phyloP scores from a whole-genome alignment of 2,888 invertebrate genomes.

The Julus scanicus region DNA sequence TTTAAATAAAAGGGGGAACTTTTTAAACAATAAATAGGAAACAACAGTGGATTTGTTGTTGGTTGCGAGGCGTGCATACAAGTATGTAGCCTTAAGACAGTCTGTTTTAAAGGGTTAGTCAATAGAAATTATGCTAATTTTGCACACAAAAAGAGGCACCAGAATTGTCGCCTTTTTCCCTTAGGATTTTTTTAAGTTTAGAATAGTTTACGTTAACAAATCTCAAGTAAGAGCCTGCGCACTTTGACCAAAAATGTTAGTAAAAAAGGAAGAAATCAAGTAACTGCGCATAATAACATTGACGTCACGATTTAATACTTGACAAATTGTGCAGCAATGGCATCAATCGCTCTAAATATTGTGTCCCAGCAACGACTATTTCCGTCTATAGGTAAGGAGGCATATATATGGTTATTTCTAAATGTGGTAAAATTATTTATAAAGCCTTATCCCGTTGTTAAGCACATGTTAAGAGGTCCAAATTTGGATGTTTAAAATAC shows the following conservation, averaged over 20 bases:
- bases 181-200: neutral
- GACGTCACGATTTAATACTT: conserved; percentile 29
- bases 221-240: neutral
- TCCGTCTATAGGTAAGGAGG: neutral
- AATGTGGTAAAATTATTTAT: neutral
- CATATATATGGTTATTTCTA: conserved; percentile 6
- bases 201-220: neutral
- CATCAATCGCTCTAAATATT: neutral
- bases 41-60: neutral
- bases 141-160: too few species aligned
- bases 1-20: conserved; percentile 22
- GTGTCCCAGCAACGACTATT: conserved; percentile 29
- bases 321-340: neutral
- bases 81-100: neutral
- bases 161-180: neutral
- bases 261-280: neutral
- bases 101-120: neutral
- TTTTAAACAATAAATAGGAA: conserved; percentile 32
- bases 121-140: neutral
- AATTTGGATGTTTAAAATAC: conserved; percentile 2
- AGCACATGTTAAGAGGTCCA: neutral
- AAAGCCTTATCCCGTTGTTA: conserved; percentile 6
- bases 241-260: neutral
- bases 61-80: neutral
- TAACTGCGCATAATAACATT: neutral